phyloP scores from a whole-genome alignment of 2,113 vertebrate species.

The Ageneiosus marmoratus region DNA sequence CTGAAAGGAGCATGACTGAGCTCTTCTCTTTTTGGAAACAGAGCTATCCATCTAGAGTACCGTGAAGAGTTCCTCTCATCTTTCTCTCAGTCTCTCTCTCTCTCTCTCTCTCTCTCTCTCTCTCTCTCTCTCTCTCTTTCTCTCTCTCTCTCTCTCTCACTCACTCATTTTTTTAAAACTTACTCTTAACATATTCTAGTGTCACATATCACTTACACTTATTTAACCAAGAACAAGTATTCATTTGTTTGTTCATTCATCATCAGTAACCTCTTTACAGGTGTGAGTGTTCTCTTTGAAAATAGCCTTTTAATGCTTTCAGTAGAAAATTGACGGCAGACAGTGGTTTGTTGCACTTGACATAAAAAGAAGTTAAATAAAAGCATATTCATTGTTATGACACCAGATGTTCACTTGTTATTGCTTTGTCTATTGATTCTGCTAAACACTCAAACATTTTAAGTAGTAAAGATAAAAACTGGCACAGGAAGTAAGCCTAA shows the following conservation, averaged over 20 bases:
- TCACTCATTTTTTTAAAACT: neutral
- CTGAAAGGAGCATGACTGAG: neutral
- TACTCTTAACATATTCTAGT: neutral
- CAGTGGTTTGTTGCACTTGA: neutral
- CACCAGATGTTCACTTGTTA: slow-evolving; percentile 3
- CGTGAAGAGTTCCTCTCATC: neutral
- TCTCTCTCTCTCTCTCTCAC: no score
- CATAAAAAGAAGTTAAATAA: neutral
- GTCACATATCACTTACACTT: neutral
- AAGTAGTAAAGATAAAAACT: neutral
- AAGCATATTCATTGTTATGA: neutral
- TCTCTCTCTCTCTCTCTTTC: no score
- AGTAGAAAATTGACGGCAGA: neutral
- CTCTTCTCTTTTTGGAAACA: neutral
- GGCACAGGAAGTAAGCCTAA: neutral
- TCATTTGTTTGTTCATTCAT: neutral
- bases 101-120: neutral
- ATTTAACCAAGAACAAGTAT: no score
- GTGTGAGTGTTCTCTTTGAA: neutral
- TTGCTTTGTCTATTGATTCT: neutral
- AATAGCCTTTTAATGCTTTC: neutral
- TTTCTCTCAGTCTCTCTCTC: neutral
- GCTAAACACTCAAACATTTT: slow-evolving; percentile 8
- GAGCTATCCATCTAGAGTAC: neutral
- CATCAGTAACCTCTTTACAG: neutral